Base-by-base conservation (phyloP, 2,113 vertebrate genomes). In the Tiliqua scincoides region DNA sequence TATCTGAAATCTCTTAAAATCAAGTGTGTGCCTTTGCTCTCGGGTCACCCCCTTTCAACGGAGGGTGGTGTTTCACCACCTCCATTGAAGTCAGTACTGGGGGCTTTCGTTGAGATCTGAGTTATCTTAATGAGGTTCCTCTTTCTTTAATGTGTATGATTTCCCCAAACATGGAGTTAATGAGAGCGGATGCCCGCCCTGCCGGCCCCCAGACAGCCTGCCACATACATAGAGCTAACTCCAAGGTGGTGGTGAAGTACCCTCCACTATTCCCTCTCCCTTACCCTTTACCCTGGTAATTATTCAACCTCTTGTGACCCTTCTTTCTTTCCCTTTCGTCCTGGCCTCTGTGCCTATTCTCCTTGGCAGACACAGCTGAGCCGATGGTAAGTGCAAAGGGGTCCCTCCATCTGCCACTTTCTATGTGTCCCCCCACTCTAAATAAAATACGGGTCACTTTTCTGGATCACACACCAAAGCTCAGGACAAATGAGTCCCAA, bases 401-500 rank as follows among this genome's bases (percentile, higher is more conserved):
- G 94, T 96, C 95, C 91, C 95, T 96, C 97, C 98, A 98, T 98
- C 98, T 98, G 98, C 96, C 97, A 94, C 93, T 95, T 95, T 97
- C 95, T 96, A 96, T 95, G 95, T 96, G 95, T 95, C 94, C 86
- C 93, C 92, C 91, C 96, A 96, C 97, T 96, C 96, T 96, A 96
- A 96, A 96, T 97, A 96, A 97, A 97, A 97, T 95, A 93, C 96
- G 97, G 96, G 97, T 97, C 97, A 97, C 92, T 83, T 92, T 92
- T 95, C 92, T 91, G 95, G 95, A 95, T 95, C 94, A 95, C 96
- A 96, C 96, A 96, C 93, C 95, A 95, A 93, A 96, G 96, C 95
- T 94, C 93, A 95, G 95, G 94, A 96, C 97, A 95, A 96, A 94
- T 94, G 94, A 95, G 93, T 93, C 94, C 93, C 97, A 90, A 93